Conservation (phyloP, 2,113 vertebrate genomes). For the Cepphus grylle region DNA sequence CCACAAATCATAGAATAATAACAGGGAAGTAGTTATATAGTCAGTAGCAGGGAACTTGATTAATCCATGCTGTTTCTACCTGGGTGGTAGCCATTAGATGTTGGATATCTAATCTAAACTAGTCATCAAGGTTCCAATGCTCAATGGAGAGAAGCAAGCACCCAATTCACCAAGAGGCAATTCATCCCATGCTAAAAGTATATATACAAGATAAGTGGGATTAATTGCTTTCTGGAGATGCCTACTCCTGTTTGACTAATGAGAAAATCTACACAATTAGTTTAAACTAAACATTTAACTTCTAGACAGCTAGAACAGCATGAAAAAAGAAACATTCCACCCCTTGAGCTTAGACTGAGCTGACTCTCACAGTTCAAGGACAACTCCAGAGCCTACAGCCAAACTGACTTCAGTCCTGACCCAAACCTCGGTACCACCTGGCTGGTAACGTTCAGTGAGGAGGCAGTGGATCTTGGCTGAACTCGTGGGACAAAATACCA, state of each 20-base stretch:
- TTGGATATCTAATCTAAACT: conserved; percentile 6
- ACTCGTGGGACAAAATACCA: not conserved
- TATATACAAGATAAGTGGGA: not conserved
- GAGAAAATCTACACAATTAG: not conserved
- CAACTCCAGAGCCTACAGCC: not conserved
- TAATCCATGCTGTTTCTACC: conserved; percentile 1
- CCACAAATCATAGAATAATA: not conserved
- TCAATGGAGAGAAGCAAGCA: not conserved
- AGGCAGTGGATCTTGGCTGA: not conserved
- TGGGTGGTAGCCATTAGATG: not conserved
- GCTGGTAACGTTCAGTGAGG: not conserved
- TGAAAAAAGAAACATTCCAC: not conserved
- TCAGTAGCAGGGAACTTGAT: not conserved
- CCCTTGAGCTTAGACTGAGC: not conserved
- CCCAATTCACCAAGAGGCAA: not conserved
- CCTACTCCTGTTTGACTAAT: not conserved
- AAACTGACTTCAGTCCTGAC: not conserved
- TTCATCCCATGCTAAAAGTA: not conserved
- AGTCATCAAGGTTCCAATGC: conserved; percentile 11
- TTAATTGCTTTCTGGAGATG: conserved; percentile 16
- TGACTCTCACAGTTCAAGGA: not conserved
- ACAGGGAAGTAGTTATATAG: not conserved
- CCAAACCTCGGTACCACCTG: not conserved
- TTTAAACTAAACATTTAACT: not conserved
- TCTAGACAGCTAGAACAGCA: not conserved